Evolutionary conservation across 2,888 invertebrate species (phyloP).

Genomic region (Orthosia incerta): DNA sequence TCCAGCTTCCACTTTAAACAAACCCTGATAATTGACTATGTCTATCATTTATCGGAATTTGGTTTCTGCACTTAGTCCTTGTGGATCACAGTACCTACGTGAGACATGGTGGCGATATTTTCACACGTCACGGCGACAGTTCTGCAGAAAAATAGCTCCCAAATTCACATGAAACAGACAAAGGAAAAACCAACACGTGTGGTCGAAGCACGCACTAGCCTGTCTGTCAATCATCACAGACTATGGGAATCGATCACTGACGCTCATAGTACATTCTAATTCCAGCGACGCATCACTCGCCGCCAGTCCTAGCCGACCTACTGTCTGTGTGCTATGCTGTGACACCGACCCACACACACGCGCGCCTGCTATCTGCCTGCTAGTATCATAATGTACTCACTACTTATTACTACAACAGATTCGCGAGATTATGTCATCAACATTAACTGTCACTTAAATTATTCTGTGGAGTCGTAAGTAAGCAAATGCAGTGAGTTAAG

Average conservation of each 20-base stretch:
- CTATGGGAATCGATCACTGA: slow-evolving; percentile 51
- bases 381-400: slow-evolving; percentile 5
- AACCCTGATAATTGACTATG: background rate
- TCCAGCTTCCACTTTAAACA: background rate
- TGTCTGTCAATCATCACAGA: slow-evolving; percentile 55
- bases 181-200: slow-evolving; percentile 24
- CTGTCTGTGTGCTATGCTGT: slow-evolving; percentile 25
- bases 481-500: slow-evolving; percentile 24
- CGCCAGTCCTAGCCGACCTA: slow-evolving; percentile 26
- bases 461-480: slow-evolving; percentile 34
- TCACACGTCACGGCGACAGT: slow-evolving; percentile 11
- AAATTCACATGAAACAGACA: slow-evolving; percentile 36
- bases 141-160: slow-evolving; percentile 33
- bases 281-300: slow-evolving; percentile 20
- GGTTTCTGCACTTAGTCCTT: no score
- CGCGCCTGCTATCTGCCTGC: background rate
- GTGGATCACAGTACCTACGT: no score
- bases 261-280: slow-evolving; percentile 44
- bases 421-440: slow-evolving; percentile 45
- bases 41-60: no score
- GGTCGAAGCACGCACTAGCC: slow-evolving; percentile 46
- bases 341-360: slow-evolving; percentile 1
- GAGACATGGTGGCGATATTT: background rate
- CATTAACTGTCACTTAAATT: slow-evolving; percentile 33
- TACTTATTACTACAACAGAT: slow-evolving; percentile 41